Evolutionary conservation across 2,113 vertebrate genomes (phyloP).

Genomic region (Rhinolophus ferrumequinum): DNA sequence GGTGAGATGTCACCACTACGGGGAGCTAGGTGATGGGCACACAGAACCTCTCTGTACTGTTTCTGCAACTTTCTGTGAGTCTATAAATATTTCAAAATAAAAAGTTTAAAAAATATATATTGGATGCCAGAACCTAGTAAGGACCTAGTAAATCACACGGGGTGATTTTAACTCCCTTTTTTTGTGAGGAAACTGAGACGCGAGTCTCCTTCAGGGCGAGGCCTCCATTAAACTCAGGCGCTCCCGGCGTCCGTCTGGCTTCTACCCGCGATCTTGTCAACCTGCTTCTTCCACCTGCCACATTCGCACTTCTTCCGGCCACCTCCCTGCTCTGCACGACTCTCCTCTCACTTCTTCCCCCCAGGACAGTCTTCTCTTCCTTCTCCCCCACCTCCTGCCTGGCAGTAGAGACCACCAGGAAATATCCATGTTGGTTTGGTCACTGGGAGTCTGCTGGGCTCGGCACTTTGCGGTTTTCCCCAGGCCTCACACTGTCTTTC

Average conservation of each 20-base stretch:
- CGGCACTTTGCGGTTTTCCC: accelerated
- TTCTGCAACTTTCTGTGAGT: neutral
- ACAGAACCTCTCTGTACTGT: neutral
- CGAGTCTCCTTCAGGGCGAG: accelerated
- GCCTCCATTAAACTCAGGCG: neutral
- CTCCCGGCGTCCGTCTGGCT: accelerated
- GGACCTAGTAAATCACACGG: accelerated
- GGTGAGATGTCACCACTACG: accelerated
- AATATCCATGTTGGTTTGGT: accelerated
- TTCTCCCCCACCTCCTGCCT: neutral
- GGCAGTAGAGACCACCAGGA: neutral
- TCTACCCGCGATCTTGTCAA: accelerated
- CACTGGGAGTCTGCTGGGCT: accelerated
- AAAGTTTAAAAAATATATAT: neutral
- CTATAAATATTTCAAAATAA: neutral
- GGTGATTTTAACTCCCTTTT: too few relatives aligned
- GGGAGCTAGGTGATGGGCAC: neutral
- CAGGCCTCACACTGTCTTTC: accelerated
- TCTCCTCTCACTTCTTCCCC: neutral
- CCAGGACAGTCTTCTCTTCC: neutral
- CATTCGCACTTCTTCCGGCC: neutral
- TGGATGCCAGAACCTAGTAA: neutral
- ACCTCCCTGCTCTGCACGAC: neutral
- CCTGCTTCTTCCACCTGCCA: neutral
- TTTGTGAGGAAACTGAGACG: neutral